phyloP scores from a whole-genome alignment of 2,113 vertebrate species.

The Diadophis punctatus region DNA sequence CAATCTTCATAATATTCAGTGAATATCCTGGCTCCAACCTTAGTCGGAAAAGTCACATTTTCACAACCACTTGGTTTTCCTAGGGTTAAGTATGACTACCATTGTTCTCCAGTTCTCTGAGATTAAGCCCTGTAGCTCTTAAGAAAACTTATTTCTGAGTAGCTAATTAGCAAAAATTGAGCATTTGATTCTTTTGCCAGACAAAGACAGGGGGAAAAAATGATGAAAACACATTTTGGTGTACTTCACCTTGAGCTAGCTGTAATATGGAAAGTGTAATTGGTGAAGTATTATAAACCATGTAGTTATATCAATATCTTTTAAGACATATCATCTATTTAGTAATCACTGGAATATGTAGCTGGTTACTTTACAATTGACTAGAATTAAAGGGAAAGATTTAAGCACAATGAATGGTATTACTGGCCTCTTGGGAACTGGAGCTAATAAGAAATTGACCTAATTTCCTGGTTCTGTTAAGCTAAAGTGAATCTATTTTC shows the following conservation, averaged over 20 bases:
- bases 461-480: conserved; percentile 18
- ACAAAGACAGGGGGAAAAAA: background rate
- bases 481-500: conserved; percentile 48
- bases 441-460: background rate
- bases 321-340: background rate
- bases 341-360: background rate
- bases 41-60: background rate
- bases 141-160: background rate
- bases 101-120: background rate
- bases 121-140: background rate
- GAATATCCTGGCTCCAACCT: background rate
- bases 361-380: background rate
- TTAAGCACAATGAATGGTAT: background rate
- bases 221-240: background rate
- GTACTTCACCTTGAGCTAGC: background rate
- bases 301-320: background rate
- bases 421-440: background rate
- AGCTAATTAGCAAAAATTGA: background rate
- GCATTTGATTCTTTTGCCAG: background rate
- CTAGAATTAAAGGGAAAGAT: conserved; percentile 26
- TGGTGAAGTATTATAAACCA: background rate
- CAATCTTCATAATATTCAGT: background rate
- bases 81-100: background rate
- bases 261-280: background rate
- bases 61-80: background rate